Evolutionary conservation across 2,113 vertebrate genomes (phyloP).

Genomic region (Nestor notabilis): DNA sequence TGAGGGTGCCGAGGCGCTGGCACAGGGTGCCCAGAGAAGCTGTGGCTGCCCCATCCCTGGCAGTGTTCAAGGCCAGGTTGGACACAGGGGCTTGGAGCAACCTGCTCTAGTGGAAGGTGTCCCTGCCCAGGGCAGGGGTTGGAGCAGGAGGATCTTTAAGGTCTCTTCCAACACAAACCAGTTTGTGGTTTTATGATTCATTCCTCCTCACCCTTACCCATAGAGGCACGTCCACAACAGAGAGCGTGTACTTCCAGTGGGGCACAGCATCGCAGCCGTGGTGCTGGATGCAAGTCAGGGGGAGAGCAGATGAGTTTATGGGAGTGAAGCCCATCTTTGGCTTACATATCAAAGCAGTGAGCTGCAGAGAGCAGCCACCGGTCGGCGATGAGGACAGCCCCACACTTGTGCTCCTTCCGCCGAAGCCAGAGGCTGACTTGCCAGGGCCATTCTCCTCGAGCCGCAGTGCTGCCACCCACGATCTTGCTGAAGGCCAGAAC

Average conservation of each 20-base stretch:
- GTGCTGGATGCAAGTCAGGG: accelerated
- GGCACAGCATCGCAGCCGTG: neutral
- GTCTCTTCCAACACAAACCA: neutral
- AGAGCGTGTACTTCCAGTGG: neutral
- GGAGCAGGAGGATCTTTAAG: neutral
- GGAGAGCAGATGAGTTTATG: neutral
- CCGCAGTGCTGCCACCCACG: constrained; percentile 83
- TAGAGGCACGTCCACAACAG: neutral
- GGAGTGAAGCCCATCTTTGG: neutral
- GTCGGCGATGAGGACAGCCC: constrained; percentile 88
- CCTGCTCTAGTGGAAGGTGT: neutral
- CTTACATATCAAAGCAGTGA: constrained; percentile 89
- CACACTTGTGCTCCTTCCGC: constrained; percentile 86
- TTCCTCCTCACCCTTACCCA: neutral
- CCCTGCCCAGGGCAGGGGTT: neutral
- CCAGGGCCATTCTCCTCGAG: constrained; percentile 93
- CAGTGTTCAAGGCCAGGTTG: neutral
- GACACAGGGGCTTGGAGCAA: neutral
- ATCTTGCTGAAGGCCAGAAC: constrained; percentile 80
- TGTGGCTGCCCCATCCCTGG: neutral
- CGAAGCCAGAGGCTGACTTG: constrained; percentile 89
- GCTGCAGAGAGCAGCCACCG: constrained; percentile 92
- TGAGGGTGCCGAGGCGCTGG: too few species aligned
- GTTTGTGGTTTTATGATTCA: neutral
- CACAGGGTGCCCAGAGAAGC: too few species aligned